phyloP scores from a whole-genome alignment of 2,113 vertebrate species.

The Brachyistius frenatus region DNA sequence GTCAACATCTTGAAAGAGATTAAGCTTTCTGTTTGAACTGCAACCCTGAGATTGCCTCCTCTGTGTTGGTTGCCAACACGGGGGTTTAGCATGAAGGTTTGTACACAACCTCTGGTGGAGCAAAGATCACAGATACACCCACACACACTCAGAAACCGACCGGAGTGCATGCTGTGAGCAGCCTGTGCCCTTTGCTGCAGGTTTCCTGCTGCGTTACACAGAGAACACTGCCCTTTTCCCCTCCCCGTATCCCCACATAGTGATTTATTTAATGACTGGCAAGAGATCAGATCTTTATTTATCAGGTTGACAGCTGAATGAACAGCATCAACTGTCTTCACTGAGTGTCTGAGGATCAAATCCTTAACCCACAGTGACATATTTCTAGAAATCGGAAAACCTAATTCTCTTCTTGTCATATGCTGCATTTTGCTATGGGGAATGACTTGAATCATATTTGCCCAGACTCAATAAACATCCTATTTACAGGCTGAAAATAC shows the following conservation, averaged over 20 bases:
- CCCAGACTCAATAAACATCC: not conserved
- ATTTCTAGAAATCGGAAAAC: slow-evolving; percentile 25
- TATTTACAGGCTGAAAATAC: slow-evolving; percentile 6
- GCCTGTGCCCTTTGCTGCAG: slow-evolving; percentile 52
- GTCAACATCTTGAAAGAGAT: slow-evolving; percentile 26
- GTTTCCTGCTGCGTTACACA: slow-evolving; percentile 62
- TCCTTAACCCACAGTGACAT: not conserved
- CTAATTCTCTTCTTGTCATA: slow-evolving; percentile 14
- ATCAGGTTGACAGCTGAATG: slow-evolving; percentile 56
- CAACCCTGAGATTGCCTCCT: slow-evolving; percentile 25
- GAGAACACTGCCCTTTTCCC: slow-evolving; percentile 51
- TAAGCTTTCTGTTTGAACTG: slow-evolving; percentile 47
- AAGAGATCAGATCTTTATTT: slow-evolving; percentile 69
- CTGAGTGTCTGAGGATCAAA: slow-evolving; percentile 44
- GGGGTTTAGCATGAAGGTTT: slow-evolving; percentile 32
- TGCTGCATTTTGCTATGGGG: no score
- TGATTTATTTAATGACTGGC: slow-evolving; percentile 58
- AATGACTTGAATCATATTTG: not conserved
- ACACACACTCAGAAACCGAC: slow-evolving; percentile 26
- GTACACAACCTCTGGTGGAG: slow-evolving; percentile 38
- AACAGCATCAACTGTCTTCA: slow-evolving; percentile 24
- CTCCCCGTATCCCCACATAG: slow-evolving; percentile 29
- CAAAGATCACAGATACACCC: slow-evolving; percentile 37
- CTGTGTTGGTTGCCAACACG: slow-evolving; percentile 12
- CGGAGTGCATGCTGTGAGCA: slow-evolving; percentile 53